Percentiles rank a stretch among this genome's conserved stretches.
These are phyloP conservation scores for Oxyscelio sp. DNA, from an alignment of 2,888 invertebrate genomes.

Conservation along the genomic window DNA sequence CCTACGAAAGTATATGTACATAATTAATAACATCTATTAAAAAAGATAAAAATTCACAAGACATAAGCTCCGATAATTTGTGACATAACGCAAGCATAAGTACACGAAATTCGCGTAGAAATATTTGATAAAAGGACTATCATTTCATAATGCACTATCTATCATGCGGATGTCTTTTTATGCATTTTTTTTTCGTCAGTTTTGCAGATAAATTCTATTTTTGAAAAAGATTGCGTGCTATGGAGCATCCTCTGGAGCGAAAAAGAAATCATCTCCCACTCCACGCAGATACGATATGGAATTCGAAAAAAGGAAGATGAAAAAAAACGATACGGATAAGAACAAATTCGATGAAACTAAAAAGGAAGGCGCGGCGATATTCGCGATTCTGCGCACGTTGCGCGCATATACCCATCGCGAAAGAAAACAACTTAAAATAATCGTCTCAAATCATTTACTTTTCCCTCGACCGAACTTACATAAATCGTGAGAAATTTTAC, in stretches of 20 bases:
- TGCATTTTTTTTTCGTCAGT: constrained; percentile 66
- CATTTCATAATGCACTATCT: constrained; percentile 56
- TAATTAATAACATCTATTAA: no score
- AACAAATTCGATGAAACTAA: constrained; percentile 53
- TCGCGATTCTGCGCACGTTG: constrained; percentile 35
- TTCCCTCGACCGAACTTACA: constrained; percentile 1
- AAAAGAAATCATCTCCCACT: constrained; percentile 69
- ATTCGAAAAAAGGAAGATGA: constrained; percentile 11
- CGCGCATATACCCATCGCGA: constrained; percentile 22
- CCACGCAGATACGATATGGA: constrained; percentile 52
- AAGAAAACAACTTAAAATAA: constrained; percentile 53
- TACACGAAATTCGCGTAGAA: constrained; percentile 24
- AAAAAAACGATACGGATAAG: constrained; percentile 49
- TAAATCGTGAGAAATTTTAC: constrained; percentile 30
- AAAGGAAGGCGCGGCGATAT: constrained; percentile 46
- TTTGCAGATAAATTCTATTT: constrained; percentile 71
- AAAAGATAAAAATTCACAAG: no score
- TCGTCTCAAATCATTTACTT: constrained; percentile 42
- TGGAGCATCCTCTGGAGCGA: constrained; percentile 51
- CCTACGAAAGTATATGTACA: no score
- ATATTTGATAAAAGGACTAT: constrained; percentile 57
- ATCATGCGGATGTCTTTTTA: constrained; percentile 56
- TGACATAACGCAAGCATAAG: constrained; percentile 52
- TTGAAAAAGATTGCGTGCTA: constrained; percentile 56
- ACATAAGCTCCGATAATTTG: no score